Evolutionary conservation across 2,888 invertebrate species (phyloP).

Genomic region (Altica lythri): DNA sequence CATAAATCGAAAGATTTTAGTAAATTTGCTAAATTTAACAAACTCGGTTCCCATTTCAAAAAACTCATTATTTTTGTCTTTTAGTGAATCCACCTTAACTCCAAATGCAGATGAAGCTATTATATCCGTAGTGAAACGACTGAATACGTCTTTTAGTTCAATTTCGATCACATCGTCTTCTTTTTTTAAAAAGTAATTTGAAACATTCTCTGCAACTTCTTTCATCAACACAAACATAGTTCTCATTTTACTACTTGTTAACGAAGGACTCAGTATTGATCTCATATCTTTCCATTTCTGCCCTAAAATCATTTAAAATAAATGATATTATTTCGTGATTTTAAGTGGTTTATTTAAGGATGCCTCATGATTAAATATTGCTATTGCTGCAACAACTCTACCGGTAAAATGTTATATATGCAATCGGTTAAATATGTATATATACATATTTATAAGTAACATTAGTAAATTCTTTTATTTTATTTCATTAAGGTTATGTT

Average conservation of each 20-base stretch:
- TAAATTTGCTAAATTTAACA: background rate
- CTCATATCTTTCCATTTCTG: constrained; percentile 50
- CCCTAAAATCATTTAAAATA: constrained; percentile 24
- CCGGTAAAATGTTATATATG: no score
- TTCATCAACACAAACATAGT: constrained; percentile 46
- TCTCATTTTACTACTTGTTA: constrained; percentile 53
- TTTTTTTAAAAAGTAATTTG: constrained; percentile 40
- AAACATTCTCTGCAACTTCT: constrained; percentile 36
- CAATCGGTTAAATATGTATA: no score
- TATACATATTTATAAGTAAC: no score
- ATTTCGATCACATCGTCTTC: constrained; percentile 46
- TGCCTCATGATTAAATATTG: no score
- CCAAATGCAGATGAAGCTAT: constrained; percentile 56
- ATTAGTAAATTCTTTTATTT: no score
- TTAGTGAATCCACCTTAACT: constrained; percentile 59
- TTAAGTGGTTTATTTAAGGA: no score
- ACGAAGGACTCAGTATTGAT: constrained; percentile 48
- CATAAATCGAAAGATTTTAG: no score
- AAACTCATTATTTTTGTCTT: constrained; percentile 61
- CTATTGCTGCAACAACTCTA: no score
- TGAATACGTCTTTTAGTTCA: constrained; percentile 58
- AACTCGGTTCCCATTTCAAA: constrained; percentile 54
- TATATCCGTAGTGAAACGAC: constrained; percentile 60
- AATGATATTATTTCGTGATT: no score
- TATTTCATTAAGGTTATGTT: no score